Conservation (phyloP, 1,140 invertebrate genomes). For the Lasioglossum albipes region DNA sequence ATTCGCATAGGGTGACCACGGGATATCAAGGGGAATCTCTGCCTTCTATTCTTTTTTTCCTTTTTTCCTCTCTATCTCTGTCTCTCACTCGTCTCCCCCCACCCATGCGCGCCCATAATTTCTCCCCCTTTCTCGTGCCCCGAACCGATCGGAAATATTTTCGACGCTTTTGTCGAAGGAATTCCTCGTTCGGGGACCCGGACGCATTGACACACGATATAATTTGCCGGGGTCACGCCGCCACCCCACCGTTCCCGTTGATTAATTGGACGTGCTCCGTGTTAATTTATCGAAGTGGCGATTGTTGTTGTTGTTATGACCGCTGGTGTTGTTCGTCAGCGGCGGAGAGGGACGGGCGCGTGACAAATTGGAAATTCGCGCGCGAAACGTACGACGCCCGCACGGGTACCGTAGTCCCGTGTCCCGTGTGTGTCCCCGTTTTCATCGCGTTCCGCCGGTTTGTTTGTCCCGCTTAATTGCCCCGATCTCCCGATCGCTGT, state of each 20-base stretch:
- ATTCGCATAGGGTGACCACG: constrained; percentile 58
- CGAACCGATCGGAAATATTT: not conserved
- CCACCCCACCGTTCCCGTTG: not conserved
- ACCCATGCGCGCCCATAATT: constrained; percentile 27
- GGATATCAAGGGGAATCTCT: constrained; percentile 48
- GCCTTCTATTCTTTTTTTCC: constrained; percentile 1
- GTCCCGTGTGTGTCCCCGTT: too few relatives aligned
- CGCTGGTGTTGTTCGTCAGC: constrained; percentile 1
- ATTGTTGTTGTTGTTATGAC: constrained; percentile 18
- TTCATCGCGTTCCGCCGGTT: too few relatives aligned
- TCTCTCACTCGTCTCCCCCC: not conserved
- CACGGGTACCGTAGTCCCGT: too few relatives aligned
- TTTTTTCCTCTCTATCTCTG: not conserved
- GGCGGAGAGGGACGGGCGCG: not conserved
- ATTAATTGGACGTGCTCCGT: constrained; percentile 28
- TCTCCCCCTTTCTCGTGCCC: not conserved
- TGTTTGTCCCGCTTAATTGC: too few relatives aligned
- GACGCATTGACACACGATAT: not conserved
- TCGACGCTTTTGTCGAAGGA: not conserved
- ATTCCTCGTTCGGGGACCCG: not conserved
- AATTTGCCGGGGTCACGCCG: constrained; percentile 8
- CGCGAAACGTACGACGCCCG: not conserved
- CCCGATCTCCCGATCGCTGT: too few relatives aligned
- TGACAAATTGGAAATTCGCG: constrained; percentile 20
- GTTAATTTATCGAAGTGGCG: constrained; percentile 24